These are phyloP conservation scores for Ia io DNA, from an alignment of 2,113 vertebrate species.

Conservation along the genomic window DNA sequence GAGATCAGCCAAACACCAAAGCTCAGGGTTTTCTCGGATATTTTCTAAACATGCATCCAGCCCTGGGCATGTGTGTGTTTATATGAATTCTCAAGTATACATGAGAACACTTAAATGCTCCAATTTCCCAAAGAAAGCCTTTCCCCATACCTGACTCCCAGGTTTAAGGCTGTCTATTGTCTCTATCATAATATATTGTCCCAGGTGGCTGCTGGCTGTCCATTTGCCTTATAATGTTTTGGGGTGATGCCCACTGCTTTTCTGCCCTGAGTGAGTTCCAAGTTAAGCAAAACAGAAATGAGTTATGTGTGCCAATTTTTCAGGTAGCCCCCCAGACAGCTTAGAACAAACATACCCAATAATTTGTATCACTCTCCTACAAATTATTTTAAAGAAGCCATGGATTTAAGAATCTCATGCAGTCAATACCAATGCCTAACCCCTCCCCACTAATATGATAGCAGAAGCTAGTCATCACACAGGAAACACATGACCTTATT, in stretches of 20 bases:
- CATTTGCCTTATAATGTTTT: not conserved
- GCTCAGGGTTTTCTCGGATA: not conserved
- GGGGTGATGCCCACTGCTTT: not conserved
- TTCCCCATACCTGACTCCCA: not conserved
- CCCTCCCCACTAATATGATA: not conserved
- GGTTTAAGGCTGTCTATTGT: not conserved
- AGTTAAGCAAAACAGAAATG: slow-evolving; percentile 8
- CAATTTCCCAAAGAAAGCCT: not conserved
- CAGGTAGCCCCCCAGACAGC: not conserved
- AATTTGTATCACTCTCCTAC: not conserved
- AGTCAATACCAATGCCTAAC: not conserved
- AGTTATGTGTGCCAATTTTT: not conserved
- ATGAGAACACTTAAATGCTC: not conserved
- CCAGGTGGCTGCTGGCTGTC: not conserved
- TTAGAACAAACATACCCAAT: not conserved
- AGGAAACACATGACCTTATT: not conserved
- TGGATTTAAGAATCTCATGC: not conserved
- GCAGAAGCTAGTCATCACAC: not conserved
- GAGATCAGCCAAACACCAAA: not conserved
- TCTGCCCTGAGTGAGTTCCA: not conserved
- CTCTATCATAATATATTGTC: not conserved
- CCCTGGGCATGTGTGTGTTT: not conserved
- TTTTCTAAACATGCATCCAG: not conserved
- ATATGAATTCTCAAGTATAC: not conserved
- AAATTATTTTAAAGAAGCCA: not conserved